Percentiles rank a stretch among this genome's conserved stretches.
Evolutionary conservation across 2,888 invertebrate genomes (phyloP).

Genomic region (Lydus trimaculatus): DNA sequence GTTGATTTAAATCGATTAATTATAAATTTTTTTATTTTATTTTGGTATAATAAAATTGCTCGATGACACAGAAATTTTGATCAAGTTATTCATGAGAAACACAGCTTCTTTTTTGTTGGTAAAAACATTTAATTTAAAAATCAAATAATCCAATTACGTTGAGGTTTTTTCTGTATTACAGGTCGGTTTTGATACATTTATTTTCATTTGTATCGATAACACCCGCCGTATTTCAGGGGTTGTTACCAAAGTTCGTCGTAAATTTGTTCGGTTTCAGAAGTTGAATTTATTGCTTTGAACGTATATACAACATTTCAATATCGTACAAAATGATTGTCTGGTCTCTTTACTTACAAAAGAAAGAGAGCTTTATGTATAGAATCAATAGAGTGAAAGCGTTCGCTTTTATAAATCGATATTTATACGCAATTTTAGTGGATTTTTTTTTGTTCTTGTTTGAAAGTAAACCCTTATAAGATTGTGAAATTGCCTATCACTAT

Average conservation of each 20-base stretch:
- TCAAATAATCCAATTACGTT: slow-evolving; percentile 2
- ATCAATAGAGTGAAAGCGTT: neutral
- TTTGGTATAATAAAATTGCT: neutral
- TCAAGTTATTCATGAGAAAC: neutral
- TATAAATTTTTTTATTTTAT: too few relatives aligned
- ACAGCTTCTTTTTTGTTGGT: too few relatives aligned
- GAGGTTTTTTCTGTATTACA: neutral
- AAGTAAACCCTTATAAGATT: neutral
- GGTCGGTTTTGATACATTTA: neutral
- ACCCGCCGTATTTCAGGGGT: slow-evolving; percentile 8
- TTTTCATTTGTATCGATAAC: slow-evolving; percentile 13
- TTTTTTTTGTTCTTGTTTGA: neutral
- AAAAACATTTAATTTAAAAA: neutral
- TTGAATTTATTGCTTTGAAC: neutral
- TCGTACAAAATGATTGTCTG: neutral
- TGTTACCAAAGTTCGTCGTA: slow-evolving; percentile 6
- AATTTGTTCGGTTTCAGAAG: neutral
- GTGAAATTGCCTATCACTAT: neutral
- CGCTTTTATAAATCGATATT: neutral
- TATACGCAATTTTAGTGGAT: neutral
- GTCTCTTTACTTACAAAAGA: neutral
- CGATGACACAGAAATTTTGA: neutral
- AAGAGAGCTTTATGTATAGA: neutral
- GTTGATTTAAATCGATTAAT: neutral
- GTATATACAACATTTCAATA: neutral